Evolutionary conservation across 2,797 vertebrate genomes (phyloP), one percentile per base, ranked within the genome.

Genomic region (Pseudopleuronectes americanus): DNA sequence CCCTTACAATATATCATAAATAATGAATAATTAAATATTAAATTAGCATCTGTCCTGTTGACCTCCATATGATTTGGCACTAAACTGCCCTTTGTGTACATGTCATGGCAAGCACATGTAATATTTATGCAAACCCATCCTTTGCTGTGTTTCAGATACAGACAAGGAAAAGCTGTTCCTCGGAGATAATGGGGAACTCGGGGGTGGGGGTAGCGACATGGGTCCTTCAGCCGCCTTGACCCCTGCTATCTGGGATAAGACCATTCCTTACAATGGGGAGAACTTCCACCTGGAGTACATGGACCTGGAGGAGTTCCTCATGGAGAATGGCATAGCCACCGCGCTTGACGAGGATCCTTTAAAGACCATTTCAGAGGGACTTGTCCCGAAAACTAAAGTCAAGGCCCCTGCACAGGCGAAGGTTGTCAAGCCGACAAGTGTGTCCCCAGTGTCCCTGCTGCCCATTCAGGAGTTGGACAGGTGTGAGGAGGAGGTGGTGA

Each of bases 221-320:
- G 96, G 96, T 4, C 96, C 96, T 8, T 97, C 97, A 0, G 98
- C 97, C 57, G 96, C 97, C 76, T 92, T 99, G 83, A 98, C 97
- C 75, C 97, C 98, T 0, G 96, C 97, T n/a, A 99, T 99, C 76
- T 99, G 98, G 98, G 97, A 99, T 47, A 99, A 98, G 92, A 99
- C 97, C 64, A 99, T 99, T 89, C 97, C 98, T 2, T 99, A 99
- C 0, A 95, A 98, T 64, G 97, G 97, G 0, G 96, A 98, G 79
- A 96, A 95, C 86, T 99, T 99, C 90, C 97, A 99, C 87, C 91
- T 99, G 80, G 97, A 99, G 80, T 99, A 99, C 90, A 99, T 99
- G 97, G 98, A 99, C 92, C 93, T 99, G 67, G 98, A 99, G 78
- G 97, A 99, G 84, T 99, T 99, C 84, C 95, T 99, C 51, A 90